Conservation (phyloP, 2,797 vertebrate species). For the Saxicola maurus region DNA sequence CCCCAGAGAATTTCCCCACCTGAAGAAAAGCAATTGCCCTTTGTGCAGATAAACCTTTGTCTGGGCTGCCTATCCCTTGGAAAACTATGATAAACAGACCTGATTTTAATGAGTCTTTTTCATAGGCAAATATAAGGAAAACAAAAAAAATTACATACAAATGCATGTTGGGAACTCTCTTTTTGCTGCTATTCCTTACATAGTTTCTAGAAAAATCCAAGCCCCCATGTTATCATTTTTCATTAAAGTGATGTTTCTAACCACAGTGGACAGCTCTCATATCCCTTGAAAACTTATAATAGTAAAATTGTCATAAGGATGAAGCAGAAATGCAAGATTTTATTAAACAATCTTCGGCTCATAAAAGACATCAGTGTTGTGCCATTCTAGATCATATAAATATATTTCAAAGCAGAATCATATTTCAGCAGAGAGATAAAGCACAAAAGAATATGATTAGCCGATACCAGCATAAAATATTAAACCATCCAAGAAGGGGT, state of each 20-base stretch:
- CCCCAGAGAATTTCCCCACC: constrained; percentile 40
- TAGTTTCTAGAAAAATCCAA: constrained; percentile 50
- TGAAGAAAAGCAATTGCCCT: constrained; percentile 43
- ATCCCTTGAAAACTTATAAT: constrained; percentile 64
- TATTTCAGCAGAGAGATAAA: constrained; percentile 50
- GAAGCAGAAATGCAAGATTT: constrained; percentile 61
- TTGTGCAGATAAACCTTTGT: constrained; percentile 40
- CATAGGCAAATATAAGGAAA: neutral
- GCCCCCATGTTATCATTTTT: constrained; percentile 53
- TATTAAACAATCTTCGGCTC: constrained; percentile 61
- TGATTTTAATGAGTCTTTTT: neutral
- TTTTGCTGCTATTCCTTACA: constrained; percentile 15
- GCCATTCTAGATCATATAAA: constrained; percentile 61
- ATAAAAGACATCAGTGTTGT: constrained; percentile 60
- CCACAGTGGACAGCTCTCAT: constrained; percentile 61
- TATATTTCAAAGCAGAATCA: constrained; percentile 55
- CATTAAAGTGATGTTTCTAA: constrained; percentile 66
- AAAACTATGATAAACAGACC: neutral
- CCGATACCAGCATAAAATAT: constrained; percentile 15
- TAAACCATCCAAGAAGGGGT: neutral
- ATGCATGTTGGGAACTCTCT: neutral
- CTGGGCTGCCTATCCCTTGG: neutral
- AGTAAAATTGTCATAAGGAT: constrained; percentile 68
- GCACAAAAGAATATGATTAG: constrained; percentile 36
- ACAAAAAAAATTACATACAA: neutral